Percentiles rank a stretch among this genome's conserved stretches.
Conservation (phyloP, 1,140 invertebrate species). For the Drosophila watanabei region DNA sequence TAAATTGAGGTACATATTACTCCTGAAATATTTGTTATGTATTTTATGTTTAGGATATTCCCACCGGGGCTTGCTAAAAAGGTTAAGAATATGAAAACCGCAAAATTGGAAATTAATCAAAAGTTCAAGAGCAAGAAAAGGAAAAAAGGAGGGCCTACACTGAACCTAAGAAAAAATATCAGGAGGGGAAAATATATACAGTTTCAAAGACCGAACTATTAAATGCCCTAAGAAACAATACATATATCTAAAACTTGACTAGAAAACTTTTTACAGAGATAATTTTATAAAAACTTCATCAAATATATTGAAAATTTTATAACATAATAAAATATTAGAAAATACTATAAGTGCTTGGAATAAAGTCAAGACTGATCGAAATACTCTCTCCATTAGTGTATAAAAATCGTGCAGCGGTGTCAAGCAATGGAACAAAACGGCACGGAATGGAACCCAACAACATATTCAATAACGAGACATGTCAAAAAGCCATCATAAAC, state of each 20-base stretch:
- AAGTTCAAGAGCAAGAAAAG: slow-evolving; percentile 51
- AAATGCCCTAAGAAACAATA: background rate
- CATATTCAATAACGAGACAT: slow-evolving; percentile 84
- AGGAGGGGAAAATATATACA: background rate
- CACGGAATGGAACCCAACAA: slow-evolving; percentile 37
- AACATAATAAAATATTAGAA: background rate
- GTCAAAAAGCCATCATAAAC: slow-evolving; percentile 84
- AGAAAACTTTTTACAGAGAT: background rate
- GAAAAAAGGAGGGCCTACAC: slow-evolving; percentile 1
- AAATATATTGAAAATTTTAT: background rate
- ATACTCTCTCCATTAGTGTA: background rate
- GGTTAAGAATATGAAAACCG: slow-evolving; percentile 49
- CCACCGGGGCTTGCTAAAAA: background rate
- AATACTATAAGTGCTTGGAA: background rate
- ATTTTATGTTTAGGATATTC: background rate
- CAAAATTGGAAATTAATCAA: slow-evolving; percentile 79
- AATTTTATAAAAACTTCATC: background rate
- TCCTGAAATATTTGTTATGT: background rate
- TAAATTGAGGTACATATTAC: background rate
- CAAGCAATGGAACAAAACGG: slow-evolving; percentile 24
- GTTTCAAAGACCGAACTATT: background rate
- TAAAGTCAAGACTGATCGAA: background rate
- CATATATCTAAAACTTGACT: too few species aligned
- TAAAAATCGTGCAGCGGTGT: background rate
- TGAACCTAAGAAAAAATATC: background rate